A percentile compares a stretch with the other conserved stretches of the same genome.
Conservation (phyloP, 2,113 vertebrate genomes). For the Epinephelus lanceolatus region DNA sequence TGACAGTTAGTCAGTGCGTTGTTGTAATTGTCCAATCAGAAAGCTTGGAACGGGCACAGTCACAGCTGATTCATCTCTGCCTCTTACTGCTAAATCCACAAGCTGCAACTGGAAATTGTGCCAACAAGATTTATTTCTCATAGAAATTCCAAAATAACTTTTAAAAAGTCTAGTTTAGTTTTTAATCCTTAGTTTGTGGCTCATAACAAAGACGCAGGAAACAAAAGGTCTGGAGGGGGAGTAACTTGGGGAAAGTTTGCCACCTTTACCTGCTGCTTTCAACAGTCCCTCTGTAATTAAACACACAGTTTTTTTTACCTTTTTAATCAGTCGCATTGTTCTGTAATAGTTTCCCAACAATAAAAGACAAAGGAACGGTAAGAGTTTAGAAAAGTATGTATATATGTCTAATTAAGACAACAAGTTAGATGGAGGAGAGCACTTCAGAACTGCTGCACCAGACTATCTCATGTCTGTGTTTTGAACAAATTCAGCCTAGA, state of each 20-base stretch:
- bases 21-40: constrained; percentile 84
- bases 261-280: not conserved
- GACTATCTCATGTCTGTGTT: constrained; percentile 11
- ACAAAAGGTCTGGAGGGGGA: not conserved
- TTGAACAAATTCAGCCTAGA: constrained; percentile 12
- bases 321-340: not conserved
- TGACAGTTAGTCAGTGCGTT: constrained; percentile 73
- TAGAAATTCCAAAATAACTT: constrained; percentile 57
- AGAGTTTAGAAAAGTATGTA: not conserved
- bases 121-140: constrained; percentile 67
- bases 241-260: not conserved
- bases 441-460: not conserved
- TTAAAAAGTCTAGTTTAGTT: constrained; percentile 49
- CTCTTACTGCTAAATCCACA: constrained; percentile 75
- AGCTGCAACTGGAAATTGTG: constrained; percentile 74
- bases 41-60: constrained; percentile 78
- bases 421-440: not conserved
- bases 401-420: constrained; percentile 8
- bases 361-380: not conserved
- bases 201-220: not conserved
- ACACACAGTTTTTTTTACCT: not conserved
- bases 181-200: constrained; percentile 14
- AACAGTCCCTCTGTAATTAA: not conserved
- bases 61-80: constrained; percentile 81
- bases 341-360: not conserved